A percentile compares a stretch with the other conserved stretches of the same genome.
Evolutionary conservation across 2,888 invertebrate genomes (phyloP).

Genomic region (Epistrophe grossulariae): DNA sequence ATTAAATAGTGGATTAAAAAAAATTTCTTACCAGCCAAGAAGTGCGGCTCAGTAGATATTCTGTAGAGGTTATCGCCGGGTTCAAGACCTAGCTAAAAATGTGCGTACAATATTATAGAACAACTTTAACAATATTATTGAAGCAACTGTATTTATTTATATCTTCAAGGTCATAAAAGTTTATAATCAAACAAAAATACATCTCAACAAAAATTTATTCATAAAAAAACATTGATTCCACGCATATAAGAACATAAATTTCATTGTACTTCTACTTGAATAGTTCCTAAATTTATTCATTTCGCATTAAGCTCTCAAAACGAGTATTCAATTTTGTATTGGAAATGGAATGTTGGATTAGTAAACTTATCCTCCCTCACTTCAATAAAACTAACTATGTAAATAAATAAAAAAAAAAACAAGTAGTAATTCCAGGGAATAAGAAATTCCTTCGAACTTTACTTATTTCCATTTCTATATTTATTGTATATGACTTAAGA

Average conservation of each 20-base stretch:
- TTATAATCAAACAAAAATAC: background rate
- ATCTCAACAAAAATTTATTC: background rate
- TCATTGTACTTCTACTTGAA: background rate
- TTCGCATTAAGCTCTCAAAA: slow-evolving; percentile 43
- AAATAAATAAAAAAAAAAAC: background rate
- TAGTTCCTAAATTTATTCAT: slow-evolving; percentile 50
- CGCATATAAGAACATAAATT: background rate
- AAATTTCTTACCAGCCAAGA: too few species aligned
- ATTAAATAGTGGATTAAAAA: too few species aligned
- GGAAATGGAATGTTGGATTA: slow-evolving; percentile 53
- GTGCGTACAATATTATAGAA: too few species aligned
- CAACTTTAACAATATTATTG: too few species aligned
- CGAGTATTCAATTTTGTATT: slow-evolving; percentile 42
- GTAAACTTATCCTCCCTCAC: slow-evolving; percentile 15
- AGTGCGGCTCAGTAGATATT: too few species aligned
- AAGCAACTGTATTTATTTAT: too few species aligned
- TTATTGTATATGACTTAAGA: slow-evolving; percentile 50
- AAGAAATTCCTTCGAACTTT: slow-evolving; percentile 57
- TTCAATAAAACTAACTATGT: background rate
- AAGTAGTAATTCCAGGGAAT: slow-evolving; percentile 19
- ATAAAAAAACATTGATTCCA: background rate
- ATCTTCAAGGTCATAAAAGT: background rate
- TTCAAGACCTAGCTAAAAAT: too few species aligned
- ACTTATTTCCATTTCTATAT: slow-evolving; percentile 65
- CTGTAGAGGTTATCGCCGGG: too few species aligned